Evolutionary conservation across 2,888 invertebrate species (phyloP), one percentile per base, ranked within the genome.

Genomic region (Spodoptera exigua): DNA sequence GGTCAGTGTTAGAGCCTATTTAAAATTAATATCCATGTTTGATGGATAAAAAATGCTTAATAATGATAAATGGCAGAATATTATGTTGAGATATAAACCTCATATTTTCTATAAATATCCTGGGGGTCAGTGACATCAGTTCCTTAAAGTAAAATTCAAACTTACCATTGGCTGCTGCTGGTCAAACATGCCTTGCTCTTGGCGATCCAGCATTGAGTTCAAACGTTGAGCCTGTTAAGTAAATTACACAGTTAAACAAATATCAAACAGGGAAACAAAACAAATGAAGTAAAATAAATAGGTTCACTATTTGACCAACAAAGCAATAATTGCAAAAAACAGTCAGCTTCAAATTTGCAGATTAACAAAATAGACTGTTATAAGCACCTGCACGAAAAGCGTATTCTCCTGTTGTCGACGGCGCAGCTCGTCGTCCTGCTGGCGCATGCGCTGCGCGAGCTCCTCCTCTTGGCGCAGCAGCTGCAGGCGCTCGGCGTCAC

Each of bases 361-460:
- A n/a, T n/a, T n/a, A n/a, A n/a, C n/a, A n/a, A n/a, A n/a, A n/a
- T n/a, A n/a, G n/a, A n/a, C n/a, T n/a, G n/a, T n/a, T n/a, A n/a
- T 27, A 27, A 9, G 27, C 27, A 96, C 97, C 95, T 98, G 98
- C 95, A 97, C 97, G 78, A 98, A 98, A 64, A 98, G 93, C 74
- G 96, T 97, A 89, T 98, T 98, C 91, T 98, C 98, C 89, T 98
- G 97, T 85, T 98, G 98, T 14, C 98, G 95, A 73, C 98, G 95
- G 51, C 97, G 96, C 86, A 98, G 94, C 87, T 98, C 98, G 86
- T 98, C 98, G 85, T 98, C 97, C 90, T 97, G 97, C 51, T 96
- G 95, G 61, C 96, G 95, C 95, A 98, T 97, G 70, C 97, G 95
- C 78, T 95, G 91, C 72, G 96, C 95, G 94, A 98, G 96, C 86